Evolutionary conservation across 2,888 invertebrate species (phyloP).

Genomic region (Gryllus longicercus): DNA sequence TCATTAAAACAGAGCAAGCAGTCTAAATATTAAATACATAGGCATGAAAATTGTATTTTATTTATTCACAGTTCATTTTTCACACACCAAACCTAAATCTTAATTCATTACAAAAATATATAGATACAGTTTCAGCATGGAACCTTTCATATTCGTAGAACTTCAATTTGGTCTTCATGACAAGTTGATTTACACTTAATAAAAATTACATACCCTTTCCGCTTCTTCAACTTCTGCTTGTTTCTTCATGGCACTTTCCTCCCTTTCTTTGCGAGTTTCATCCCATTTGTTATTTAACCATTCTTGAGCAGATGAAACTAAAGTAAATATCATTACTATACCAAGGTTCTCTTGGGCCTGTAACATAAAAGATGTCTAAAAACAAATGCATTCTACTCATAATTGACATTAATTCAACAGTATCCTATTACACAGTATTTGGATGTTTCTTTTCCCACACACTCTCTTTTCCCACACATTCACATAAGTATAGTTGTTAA

Average conservation of each 20-base stretch:
- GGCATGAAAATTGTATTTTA: too few species aligned
- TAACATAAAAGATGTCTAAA: not conserved
- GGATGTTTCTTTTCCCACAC: too few species aligned
- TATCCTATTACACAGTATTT: too few species aligned
- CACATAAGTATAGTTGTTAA: too few species aligned
- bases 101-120: not conserved
- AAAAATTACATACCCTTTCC: conserved; percentile 61
- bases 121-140: not conserved
- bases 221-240: conserved; percentile 78
- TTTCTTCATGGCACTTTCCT: conserved; percentile 66
- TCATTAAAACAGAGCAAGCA: too few species aligned
- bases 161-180: too few species aligned
- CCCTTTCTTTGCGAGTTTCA: conserved; percentile 64
- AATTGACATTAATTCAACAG: too few species aligned
- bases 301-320: conserved; percentile 90
- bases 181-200: not conserved
- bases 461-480: too few species aligned
- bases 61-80: too few species aligned
- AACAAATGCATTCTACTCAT: not conserved
- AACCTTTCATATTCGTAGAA: too few species aligned
- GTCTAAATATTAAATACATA: too few species aligned
- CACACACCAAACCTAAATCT: too few species aligned
- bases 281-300: conserved; percentile 88
- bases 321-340: conserved; percentile 95
- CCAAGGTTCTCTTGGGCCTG: conserved; percentile 87